These are phyloP conservation scores for Thalassoma bifasciatum DNA, from an alignment of 2,113 vertebrate genomes.

Conservation along the genomic window DNA sequence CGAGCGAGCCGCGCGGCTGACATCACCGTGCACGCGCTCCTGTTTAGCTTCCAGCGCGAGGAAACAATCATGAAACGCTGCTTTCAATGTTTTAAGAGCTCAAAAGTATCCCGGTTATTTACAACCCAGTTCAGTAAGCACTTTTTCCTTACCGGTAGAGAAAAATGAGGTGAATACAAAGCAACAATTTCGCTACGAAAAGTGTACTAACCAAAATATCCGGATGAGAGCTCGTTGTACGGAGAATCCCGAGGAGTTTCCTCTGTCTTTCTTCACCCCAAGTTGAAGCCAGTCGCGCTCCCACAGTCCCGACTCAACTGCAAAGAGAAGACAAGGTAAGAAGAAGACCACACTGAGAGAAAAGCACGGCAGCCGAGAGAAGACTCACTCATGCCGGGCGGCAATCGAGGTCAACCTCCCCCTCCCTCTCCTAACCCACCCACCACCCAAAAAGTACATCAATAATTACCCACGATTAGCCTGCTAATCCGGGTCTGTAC, in stretches of 20 bases:
- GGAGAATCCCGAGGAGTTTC: constrained; percentile 83
- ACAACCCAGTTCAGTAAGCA: background rate
- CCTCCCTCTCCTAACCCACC: background rate
- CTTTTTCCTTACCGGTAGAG: constrained; percentile 1
- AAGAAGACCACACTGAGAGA: constrained; percentile 44
- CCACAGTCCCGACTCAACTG: constrained; percentile 75
- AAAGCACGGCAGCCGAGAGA: constrained; percentile 33
- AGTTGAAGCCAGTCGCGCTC: constrained; percentile 77
- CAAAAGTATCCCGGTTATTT: background rate
- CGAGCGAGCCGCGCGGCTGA: background rate
- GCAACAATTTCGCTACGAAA: constrained; percentile 2
- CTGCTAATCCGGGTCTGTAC: constrained; percentile 53
- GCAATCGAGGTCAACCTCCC: constrained; percentile 68
- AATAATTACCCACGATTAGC: constrained; percentile 63
- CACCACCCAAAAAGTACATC: constrained; percentile 59
- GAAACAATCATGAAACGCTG: constrained; percentile 26
- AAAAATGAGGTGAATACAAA: background rate
- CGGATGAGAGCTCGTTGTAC: constrained; percentile 63
- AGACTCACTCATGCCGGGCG: constrained; percentile 49
- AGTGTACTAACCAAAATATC: constrained; percentile 70
- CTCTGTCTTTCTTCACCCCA: constrained; percentile 76
- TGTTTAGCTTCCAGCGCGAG: background rate
- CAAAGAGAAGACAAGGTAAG: constrained; percentile 38
- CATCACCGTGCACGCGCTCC: background rate
- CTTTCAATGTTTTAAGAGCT: background rate